Base-by-base conservation (phyloP, 2,113 vertebrate genomes). In the Danio rerio region DNA sequence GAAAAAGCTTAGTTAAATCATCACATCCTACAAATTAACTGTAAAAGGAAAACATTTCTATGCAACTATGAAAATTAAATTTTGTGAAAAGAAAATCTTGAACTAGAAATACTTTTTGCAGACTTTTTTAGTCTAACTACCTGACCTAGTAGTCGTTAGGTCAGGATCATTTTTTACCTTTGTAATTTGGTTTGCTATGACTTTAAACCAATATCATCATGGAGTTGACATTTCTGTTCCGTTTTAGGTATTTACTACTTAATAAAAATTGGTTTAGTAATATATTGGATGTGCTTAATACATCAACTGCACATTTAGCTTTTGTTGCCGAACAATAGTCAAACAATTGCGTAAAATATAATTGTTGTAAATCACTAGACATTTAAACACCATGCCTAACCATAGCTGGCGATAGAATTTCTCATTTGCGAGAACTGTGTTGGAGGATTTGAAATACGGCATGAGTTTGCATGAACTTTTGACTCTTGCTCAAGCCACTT, bases 381-480 rank as follows among this genome's bases (percentile, higher is more conserved):
- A 20, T 47, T 5, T 20, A 18, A 59, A 21, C 42, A 61, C 20
- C 59, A 40, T 50, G 43, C 47, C 2, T 42, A 47, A 20, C 43
- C 18, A 9, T 16, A 9, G 2, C 42, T 45, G 18, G 40, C 0
- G 40, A 56, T 55, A 55, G n/a, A n/a, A 9, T 74, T 42, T 56
- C 52, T 76, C 55, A 76, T 49, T 61, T 76, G 58, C 20, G 20
- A 63, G 58, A 77, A 77, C 75, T 9, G 45, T 63, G 58, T 63
- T 63, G 7, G 13, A 20, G 18, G 42, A 76, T 76, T 75, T 61
- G 56, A 49, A 76, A 61, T n/a, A 6, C 42, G 21, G 5, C 20
- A 43, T 16, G 58, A 77, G 59, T 77, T 63, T 50, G 74, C 74
- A 77, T 77, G 45, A 50, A 63, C 74, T 63, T 58, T 40, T 18